Base-by-base conservation (phyloP, 2,888 invertebrate species). In the Cosmopolites sordidus region DNA sequence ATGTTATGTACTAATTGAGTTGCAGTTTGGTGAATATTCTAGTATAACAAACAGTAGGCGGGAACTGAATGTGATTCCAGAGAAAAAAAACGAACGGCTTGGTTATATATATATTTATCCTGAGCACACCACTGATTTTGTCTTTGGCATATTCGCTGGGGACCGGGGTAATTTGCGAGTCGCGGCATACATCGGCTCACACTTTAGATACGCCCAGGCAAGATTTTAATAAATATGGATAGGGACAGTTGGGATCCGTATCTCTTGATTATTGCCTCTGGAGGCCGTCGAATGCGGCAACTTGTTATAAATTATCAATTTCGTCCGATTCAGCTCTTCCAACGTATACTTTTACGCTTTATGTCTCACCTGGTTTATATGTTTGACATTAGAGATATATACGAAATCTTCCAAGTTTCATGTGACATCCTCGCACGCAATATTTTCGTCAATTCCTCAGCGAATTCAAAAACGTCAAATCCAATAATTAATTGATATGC, bases 141-240 rank as follows among this genome's bases (percentile, higher is more conserved):
- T 46, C 49, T 54, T 54, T 48, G 29, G 30, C 41, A n/a, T 43
- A 41, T 46, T 46, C 54, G 40, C 49, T 22, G 49, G 54, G 49
- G 49, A 49, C 9, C 9, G 9, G 37, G 43, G 49, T 54, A 54
- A 54, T 54, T 53, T 53, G 53, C 53, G 43, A 41, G 38, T 27
- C 54, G 49, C 49, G 49, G 45, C 43, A 39, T 45, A 54, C 54
- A 49, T 41, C 54, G 49, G 49, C 54, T 54, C 48, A 54, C 53
- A 53, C 53, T 48, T 53, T 48, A 48, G 38, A 53, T 53, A 43
- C 44, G 53, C 48, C 54, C 41, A 48, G 49, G 49, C 46, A 54
- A 49, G 49, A 54, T 54, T 49, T 49, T 54, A 54, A 54, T 54
- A 54, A 54, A 54, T 54, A 54, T 54, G 54, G 49, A 54, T 54